Conservation (phyloP, 2,113 vertebrate genomes). For the Vidua chalybeata region DNA sequence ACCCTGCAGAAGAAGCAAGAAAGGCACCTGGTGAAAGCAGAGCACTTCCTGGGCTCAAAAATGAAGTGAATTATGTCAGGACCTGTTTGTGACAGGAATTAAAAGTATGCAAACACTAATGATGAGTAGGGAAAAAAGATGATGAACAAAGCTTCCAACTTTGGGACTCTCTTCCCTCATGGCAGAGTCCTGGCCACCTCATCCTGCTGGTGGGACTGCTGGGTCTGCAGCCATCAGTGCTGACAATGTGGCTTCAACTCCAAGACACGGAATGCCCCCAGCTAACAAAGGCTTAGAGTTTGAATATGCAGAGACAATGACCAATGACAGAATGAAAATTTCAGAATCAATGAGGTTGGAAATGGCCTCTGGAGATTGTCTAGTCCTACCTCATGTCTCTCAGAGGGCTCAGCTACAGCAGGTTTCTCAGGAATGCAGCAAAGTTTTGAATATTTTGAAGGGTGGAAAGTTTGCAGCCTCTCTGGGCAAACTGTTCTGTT, state of each 20-base stretch:
- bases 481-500: neutral
- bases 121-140: neutral
- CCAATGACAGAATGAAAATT: neutral
- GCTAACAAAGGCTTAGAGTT: neutral
- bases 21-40: neutral
- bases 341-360: neutral
- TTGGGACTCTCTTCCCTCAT: neutral
- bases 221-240: neutral
- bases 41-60: rapidly evolving
- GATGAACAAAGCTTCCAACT: neutral
- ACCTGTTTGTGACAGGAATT: neutral
- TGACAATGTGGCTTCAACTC: neutral
- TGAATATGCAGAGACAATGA: neutral
- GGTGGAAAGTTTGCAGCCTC: neutral
- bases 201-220: neutral
- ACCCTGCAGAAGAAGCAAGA: neutral
- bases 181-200: neutral
- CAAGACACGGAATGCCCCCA: neutral
- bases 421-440: neutral
- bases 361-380: neutral
- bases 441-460: neutral
- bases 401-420: neutral
- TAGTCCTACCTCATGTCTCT: neutral
- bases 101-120: neutral
- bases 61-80: neutral